phyloP scores from a whole-genome alignment of 2,888 invertebrate genomes.

The Conops quadrifasciatus region DNA sequence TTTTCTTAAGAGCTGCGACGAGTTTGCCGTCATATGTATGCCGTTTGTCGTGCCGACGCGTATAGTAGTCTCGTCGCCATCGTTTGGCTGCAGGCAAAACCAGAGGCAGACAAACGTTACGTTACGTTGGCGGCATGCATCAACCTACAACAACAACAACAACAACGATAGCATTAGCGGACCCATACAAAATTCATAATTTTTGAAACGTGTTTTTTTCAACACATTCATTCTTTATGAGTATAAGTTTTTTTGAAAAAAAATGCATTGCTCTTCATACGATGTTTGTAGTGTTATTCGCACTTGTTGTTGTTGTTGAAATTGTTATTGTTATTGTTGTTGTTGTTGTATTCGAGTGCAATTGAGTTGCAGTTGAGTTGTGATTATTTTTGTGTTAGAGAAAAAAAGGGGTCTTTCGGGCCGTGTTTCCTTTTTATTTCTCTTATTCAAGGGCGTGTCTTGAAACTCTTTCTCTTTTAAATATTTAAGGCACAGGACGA shows the following conservation, averaged over 20 bases:
- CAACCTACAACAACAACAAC: not conserved
- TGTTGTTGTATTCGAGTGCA: constrained; percentile 25
- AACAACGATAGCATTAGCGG: no score
- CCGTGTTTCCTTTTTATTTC: no score
- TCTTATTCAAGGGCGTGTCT: no score
- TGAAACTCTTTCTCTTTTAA: no score
- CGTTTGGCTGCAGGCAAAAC: not conserved
- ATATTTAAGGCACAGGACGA: no score
- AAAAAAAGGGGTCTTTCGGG: not conserved
- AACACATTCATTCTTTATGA: constrained; percentile 6
- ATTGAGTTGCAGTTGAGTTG: constrained; percentile 32
- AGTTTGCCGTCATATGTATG: constrained; percentile 7
- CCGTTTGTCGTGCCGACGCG: constrained; percentile 18
- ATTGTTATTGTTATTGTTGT: not conserved
- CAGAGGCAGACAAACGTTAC: not conserved
- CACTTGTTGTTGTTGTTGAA: constrained; percentile 1
- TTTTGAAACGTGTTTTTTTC: constrained; percentile 22
- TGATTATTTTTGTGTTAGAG: constrained; percentile 14
- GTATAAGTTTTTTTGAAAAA: constrained; percentile 10
- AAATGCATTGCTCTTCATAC: no score
- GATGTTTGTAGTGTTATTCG: not conserved
- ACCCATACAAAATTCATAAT: constrained; percentile 30
- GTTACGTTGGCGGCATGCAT: constrained; percentile 13
- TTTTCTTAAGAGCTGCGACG: constrained; percentile 17
- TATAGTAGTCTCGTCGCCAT: constrained; percentile 14